Conservation (phyloP, 1,140 invertebrate species). For the Formica selysi region DNA sequence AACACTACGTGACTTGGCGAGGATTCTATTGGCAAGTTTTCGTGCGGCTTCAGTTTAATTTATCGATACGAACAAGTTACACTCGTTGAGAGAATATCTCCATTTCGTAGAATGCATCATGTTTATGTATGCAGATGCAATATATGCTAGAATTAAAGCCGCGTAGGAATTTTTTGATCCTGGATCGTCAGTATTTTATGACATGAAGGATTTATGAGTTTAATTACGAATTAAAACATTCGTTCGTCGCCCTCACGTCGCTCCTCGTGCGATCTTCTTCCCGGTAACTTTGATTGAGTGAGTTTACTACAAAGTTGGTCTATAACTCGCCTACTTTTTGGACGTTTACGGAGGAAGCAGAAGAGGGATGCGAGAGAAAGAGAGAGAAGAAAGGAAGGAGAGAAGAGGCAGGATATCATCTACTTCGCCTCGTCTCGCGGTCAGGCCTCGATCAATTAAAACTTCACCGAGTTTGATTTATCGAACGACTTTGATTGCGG, state of each 20-base stretch:
- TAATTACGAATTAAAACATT: slow-evolving; percentile 58
- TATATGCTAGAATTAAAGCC: neutral
- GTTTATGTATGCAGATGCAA: neutral
- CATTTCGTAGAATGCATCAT: neutral
- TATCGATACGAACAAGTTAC: neutral
- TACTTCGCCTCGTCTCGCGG: slow-evolving; percentile 14
- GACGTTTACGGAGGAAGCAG: slow-evolving; percentile 26
- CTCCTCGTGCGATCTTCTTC: slow-evolving; percentile 36
- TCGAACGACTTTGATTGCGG: slow-evolving; percentile 66
- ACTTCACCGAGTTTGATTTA: slow-evolving; percentile 62
- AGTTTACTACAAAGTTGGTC: slow-evolving; percentile 54
- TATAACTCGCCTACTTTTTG: slow-evolving; percentile 59
- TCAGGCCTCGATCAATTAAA: slow-evolving; percentile 60
- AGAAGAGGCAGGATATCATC: neutral
- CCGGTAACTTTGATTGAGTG: slow-evolving; percentile 60
- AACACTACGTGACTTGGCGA: slow-evolving; percentile 18
- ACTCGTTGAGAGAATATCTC: neutral
- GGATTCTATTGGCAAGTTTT: slow-evolving; percentile 26
- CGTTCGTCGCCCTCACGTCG: slow-evolving; percentile 33
- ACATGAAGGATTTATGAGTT: slow-evolving; percentile 31
- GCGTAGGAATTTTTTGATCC: neutral
- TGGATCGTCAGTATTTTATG: neutral
- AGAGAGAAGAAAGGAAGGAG: neutral
- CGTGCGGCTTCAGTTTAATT: slow-evolving; percentile 27
- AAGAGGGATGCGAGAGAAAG: slow-evolving; percentile 18